Conservation (phyloP, 2,797 vertebrate genomes). For the Melanotaenia trifasciata region DNA sequence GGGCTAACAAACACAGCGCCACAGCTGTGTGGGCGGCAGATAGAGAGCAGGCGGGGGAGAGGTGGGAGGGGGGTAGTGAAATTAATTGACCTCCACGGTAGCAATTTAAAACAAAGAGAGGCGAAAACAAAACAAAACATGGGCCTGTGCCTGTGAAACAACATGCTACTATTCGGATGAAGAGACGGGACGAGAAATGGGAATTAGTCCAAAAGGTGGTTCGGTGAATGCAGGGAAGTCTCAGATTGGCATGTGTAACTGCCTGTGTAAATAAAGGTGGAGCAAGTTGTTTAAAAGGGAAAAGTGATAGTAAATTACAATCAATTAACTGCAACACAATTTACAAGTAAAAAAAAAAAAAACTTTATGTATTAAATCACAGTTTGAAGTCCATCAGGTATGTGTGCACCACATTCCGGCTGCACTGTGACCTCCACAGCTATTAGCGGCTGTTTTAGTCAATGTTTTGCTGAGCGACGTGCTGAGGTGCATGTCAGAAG, state of each 20-base stretch:
- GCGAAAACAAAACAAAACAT: conserved; percentile 80
- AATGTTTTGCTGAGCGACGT: too few relatives aligned
- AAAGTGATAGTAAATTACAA: too few relatives aligned
- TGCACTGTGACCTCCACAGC: too few relatives aligned
- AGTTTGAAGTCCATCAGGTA: too few relatives aligned
- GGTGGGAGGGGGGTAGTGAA: conserved; percentile 64
- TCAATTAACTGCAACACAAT: too few relatives aligned
- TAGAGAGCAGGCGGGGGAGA: conserved; percentile 62
- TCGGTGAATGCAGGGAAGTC: conserved; percentile 31
- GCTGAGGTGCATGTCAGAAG: too few relatives aligned
- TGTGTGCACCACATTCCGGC: too few relatives aligned
- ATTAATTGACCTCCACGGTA: conserved; percentile 86
- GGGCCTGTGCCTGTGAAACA: conserved; percentile 73
- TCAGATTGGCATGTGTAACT: conserved; percentile 14
- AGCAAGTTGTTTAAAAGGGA: too few relatives aligned
- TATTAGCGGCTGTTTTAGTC: too few relatives aligned
- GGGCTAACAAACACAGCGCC: conserved; percentile 78
- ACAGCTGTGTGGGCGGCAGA: conserved; percentile 82
- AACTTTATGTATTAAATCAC: too few relatives aligned
- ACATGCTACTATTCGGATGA: conserved; percentile 67
- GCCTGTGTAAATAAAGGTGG: background rate
- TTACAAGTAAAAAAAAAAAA: too few relatives aligned
- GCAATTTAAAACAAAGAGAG: conserved; percentile 85
- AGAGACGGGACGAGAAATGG: conserved; percentile 62
- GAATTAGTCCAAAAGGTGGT: conserved; percentile 57